A percentile compares a stretch with the other conserved stretches of the same genome.
Conservation (phyloP, 2,113 vertebrate genomes). For the Catharus bicknelli region DNA sequence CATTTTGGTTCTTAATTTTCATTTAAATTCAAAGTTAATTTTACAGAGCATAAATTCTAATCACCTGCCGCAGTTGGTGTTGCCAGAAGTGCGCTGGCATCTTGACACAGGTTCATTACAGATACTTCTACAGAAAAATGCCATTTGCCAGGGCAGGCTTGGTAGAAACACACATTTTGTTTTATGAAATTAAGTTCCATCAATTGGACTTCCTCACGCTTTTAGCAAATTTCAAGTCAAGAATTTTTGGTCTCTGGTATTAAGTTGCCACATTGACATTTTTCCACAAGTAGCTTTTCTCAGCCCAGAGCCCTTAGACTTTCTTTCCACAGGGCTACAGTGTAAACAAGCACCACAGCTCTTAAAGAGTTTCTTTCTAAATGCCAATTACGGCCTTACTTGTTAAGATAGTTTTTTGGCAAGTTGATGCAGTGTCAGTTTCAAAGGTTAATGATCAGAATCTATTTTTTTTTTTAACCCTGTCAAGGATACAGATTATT, state of each 20-base stretch:
- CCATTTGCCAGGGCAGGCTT: background rate
- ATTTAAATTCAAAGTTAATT: conserved; percentile 56
- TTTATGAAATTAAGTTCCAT: background rate
- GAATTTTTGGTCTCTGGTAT: background rate
- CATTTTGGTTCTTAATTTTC: conserved; percentile 36
- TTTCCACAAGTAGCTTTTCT: background rate
- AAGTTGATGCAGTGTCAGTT: background rate
- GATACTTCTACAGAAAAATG: background rate
- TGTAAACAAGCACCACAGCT: background rate
- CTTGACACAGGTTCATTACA: background rate
- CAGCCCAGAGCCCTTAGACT: background rate
- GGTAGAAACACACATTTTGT: background rate
- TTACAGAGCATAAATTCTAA: conserved; percentile 63
- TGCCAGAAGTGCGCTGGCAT: conserved; percentile 22
- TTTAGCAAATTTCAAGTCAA: background rate
- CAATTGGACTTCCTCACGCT: background rate
- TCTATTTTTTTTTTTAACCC: accelerated
- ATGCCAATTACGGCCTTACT: background rate
- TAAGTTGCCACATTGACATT: background rate
- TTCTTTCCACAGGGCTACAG: background rate
- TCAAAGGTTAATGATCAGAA: background rate
- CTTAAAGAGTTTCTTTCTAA: background rate
- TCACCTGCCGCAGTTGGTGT: background rate
- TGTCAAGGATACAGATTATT: background rate
- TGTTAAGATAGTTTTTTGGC: background rate